Evolutionary conservation across 2,113 vertebrate species (phyloP).

Genomic region (Pica pica): DNA sequence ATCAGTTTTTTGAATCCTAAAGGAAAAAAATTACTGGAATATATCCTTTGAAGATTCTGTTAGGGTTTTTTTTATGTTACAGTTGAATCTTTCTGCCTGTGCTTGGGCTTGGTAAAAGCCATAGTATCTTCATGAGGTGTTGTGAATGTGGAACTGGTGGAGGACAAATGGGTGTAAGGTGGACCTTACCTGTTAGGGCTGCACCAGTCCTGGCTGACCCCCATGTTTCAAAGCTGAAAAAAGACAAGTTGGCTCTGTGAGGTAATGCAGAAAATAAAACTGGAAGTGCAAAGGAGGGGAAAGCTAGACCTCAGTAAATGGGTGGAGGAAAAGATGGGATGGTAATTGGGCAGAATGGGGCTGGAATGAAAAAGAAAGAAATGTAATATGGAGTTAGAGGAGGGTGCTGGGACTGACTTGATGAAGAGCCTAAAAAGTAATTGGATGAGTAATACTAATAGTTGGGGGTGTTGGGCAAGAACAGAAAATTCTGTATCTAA

Average conservation of each 20-base stretch:
- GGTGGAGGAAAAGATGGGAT: not conserved
- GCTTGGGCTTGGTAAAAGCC: not conserved
- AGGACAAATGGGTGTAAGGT: not conserved
- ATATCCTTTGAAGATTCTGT: not conserved
- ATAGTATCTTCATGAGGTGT: not conserved
- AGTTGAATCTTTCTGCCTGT: not conserved
- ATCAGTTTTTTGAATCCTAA: not conserved
- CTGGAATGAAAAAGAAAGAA: not conserved
- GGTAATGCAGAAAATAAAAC: not conserved
- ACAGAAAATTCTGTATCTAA: not conserved
- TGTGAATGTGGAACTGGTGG: not conserved
- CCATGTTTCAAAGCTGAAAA: not conserved
- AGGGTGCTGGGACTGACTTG: not conserved
- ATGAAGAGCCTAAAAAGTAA: not conserved
- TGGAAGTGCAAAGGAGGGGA: not conserved
- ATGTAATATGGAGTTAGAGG: rapidly evolving
- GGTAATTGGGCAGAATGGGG: not conserved
- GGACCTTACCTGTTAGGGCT: not conserved
- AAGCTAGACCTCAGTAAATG: not conserved
- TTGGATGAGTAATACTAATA: not conserved
- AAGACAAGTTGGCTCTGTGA: not conserved
- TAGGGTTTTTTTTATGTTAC: not conserved
- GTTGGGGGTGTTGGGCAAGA: not conserved
- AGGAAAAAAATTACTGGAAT: not conserved
- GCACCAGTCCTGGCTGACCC: not conserved